Conservation (phyloP, 1,140 invertebrate genomes). For the Drosophila sturtevanti region DNA sequence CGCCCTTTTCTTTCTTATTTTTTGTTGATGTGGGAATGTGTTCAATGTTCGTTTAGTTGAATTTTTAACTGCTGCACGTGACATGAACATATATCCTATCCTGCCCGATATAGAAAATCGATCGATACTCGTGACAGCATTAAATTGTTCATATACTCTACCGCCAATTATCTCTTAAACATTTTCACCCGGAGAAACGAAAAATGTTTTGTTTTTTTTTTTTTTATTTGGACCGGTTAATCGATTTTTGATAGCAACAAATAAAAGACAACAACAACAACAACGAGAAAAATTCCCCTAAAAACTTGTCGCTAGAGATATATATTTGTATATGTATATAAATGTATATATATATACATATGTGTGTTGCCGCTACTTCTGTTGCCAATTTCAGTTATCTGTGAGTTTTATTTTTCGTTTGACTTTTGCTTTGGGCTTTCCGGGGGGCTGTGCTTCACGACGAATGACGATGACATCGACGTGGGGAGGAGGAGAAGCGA, state of each 20-base stretch:
- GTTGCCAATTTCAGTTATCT: conserved; percentile 79
- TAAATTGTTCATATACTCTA: conserved; percentile 73
- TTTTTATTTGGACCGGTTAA: conserved; percentile 40
- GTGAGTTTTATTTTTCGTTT: conserved; percentile 62
- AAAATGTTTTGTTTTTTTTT: conserved; percentile 58
- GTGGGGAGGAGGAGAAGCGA: conserved; percentile 32
- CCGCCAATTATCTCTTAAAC: conserved; percentile 63
- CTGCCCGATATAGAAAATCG: conserved; percentile 76
- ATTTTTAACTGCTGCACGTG: conserved; percentile 57
- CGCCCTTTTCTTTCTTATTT: neutral
- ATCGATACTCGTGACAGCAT: conserved; percentile 77
- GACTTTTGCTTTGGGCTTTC: conserved; percentile 45
- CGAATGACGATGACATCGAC: neutral
- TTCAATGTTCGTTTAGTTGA: conserved; percentile 21
- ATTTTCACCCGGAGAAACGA: conserved; percentile 40
- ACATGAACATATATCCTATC: conserved; percentile 55
- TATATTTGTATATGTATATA: neutral
- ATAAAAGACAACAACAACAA: conserved; percentile 44
- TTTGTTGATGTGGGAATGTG: neutral
- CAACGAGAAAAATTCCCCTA: neutral
- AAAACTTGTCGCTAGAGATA: conserved; percentile 2
- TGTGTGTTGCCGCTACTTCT: conserved; percentile 37
- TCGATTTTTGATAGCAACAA: conserved; percentile 74
- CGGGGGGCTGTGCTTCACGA: conserved; percentile 38
- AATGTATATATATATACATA: neutral